Evolutionary conservation across 2,888 invertebrate genomes (phyloP), one percentile per base, ranked within the genome.

Genomic region (Ophion obscuratus): DNA sequence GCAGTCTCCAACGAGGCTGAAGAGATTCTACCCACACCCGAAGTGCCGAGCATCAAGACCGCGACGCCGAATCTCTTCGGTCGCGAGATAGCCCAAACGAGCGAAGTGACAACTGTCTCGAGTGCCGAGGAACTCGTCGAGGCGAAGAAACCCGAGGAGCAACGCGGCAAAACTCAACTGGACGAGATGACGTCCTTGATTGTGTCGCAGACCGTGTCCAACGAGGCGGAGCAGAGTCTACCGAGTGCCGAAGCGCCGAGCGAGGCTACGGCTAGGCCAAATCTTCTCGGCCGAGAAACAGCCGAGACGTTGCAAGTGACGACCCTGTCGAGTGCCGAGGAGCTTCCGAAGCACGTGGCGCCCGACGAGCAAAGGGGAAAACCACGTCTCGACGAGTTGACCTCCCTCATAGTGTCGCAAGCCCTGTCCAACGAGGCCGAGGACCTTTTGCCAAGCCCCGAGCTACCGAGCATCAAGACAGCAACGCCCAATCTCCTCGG

Each of bases 41-140:
- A 92, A 87, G 85, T 91, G 67, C 90, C 90, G 78, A 87, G 88
- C 75, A 91, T 90, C 84, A 93, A 93, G 89, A 91, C 89, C 81
- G 95, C 95, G 2, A 87, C 87, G 61, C 87, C 92, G 2, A 90
- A 90, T 81, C 87, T 95, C 31, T 91, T 92, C 81, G 90, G 91
- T 2, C 92, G 94, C 77, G 92, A 92, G 88, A 90, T 91, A 31
- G 89, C 92, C 20, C 88, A 92, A 85, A 91, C 90, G 20, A 90
- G 87, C 85, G 91, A 93, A 89, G 82, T 91, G 24, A 59, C 89
- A 70, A 87, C 90, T 5, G 81, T 91, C 27, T 73, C 88, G 44
- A 91, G 84, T 81, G 88, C 89, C n/a, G 88, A 88, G 82, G 89
- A 90, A 93, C 94, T 76, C 82, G 84, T 53, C 85, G 89, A 66